A percentile compares a stretch with the other conserved stretches of the same genome.
Evolutionary conservation across 2,113 vertebrate genomes (phyloP).

Genomic region (Epinephelus cyanopodus): DNA sequence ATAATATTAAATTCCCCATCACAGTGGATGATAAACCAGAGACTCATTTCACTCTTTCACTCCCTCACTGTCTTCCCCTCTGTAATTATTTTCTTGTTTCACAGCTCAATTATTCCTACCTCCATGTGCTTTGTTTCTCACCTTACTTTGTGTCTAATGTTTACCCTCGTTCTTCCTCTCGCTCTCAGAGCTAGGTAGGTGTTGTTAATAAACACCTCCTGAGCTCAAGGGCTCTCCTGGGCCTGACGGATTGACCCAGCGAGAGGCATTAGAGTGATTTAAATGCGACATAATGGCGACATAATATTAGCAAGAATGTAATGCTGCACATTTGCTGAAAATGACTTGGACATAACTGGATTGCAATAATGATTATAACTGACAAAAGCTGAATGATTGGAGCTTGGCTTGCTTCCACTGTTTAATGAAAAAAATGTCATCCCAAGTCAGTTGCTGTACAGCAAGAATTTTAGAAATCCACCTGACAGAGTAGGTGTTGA

Average conservation of each 20-base stretch:
- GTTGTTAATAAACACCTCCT: conserved; percentile 59
- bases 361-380: conserved; percentile 25
- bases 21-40: conserved; percentile 40
- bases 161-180: neutral
- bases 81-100: conserved; percentile 47
- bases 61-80: conserved; percentile 7
- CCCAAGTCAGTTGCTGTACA: neutral
- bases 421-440: conserved; percentile 27
- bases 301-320: conserved; percentile 36
- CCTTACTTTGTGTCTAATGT: conserved; percentile 6
- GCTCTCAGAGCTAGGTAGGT: conserved; percentile 3
- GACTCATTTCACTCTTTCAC: conserved; percentile 49
- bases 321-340: conserved; percentile 42
- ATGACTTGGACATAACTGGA: conserved; percentile 35
- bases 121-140: conserved; percentile 10
- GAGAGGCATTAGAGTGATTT: conserved; percentile 64
- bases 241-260: conserved; percentile 45
- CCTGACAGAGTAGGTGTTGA: neutral
- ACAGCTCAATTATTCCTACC: conserved; percentile 32
- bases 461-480: neutral
- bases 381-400: conserved; percentile 35
- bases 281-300: conserved; percentile 39
- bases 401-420: neutral
- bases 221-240: conserved; percentile 48
- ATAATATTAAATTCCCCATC: conserved; percentile 47